These are phyloP conservation scores for Steinernema feltiae DNA, from an alignment of 1,140 invertebrate genomes.

Conservation along the genomic window DNA sequence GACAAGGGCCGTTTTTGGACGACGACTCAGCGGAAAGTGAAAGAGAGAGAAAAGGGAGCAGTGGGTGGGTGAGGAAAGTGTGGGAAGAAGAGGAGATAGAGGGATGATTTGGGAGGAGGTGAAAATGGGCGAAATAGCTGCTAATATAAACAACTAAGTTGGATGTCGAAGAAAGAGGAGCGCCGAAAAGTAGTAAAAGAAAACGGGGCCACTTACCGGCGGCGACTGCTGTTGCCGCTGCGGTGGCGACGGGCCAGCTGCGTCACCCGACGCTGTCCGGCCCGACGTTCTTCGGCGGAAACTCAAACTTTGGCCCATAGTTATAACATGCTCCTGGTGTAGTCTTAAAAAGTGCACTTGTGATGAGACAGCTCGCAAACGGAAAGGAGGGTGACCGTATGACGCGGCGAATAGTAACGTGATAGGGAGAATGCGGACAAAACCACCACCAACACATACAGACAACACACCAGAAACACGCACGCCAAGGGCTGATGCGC, in stretches of 20 bases:
- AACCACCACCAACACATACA: conserved; percentile 5
- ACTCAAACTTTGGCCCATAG: conserved; percentile 11
- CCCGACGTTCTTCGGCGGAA: conserved; percentile 11
- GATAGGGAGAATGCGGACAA: conserved; percentile 13
- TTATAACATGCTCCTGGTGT: not conserved
- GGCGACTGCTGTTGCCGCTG: conserved; percentile 13
- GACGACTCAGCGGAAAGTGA: not conserved
- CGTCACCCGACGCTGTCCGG: conserved; percentile 3
- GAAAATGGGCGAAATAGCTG: conserved; percentile 13
- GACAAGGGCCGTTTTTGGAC: not conserved
- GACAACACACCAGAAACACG: conserved; percentile 4
- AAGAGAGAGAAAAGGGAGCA: not conserved
- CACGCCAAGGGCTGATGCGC: conserved; percentile 10
- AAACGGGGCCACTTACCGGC: conserved; percentile 14
- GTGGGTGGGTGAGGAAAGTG: conserved; percentile 6
- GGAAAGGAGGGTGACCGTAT: not conserved
- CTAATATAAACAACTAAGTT: conserved; percentile 14
- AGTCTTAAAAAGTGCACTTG: conserved; percentile 12
- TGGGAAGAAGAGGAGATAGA: conserved; percentile 6
- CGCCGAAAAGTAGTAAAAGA: conserved; percentile 11
- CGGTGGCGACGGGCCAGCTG: conserved; percentile 7
- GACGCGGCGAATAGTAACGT: not conserved
- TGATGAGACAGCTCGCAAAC: not conserved
- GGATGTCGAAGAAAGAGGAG: conserved; percentile 9
- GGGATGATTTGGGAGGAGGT: conserved; percentile 7